Percentiles rank a stretch among this genome's conserved stretches.
Evolutionary conservation across 2,888 invertebrate genomes (phyloP).

Genomic region (Smittia aterrima): DNA sequence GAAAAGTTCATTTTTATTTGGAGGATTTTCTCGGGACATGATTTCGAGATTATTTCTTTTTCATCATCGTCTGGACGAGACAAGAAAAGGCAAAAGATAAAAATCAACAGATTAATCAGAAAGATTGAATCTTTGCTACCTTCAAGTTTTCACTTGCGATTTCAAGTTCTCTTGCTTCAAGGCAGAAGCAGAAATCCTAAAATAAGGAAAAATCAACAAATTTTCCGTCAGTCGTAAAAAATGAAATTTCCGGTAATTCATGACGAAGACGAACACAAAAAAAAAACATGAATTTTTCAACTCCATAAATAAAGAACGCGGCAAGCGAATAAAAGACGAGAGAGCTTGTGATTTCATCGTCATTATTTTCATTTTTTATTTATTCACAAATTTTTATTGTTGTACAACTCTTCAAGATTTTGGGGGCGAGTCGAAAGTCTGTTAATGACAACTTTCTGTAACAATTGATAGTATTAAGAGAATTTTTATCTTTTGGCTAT

Average conservation of each 20-base stretch:
- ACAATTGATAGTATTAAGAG: background rate
- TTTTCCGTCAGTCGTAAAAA: constrained; percentile 7
- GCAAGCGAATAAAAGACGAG: constrained; percentile 1
- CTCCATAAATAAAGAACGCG: constrained; percentile 9
- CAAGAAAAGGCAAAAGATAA: background rate
- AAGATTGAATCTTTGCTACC: background rate
- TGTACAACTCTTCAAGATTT: background rate
- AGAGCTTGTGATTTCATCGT: background rate
- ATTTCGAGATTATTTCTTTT: background rate
- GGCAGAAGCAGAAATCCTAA: background rate
- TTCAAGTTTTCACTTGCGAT: background rate
- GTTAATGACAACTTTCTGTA: too few relatives aligned
- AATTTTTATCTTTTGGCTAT: background rate
- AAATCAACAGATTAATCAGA: constrained; percentile 2
- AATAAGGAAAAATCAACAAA: constrained; percentile 3
- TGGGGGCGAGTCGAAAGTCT: background rate
- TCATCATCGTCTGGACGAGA: background rate
- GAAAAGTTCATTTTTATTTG: constrained; percentile 4
- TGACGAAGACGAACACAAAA: background rate
- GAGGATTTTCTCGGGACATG: background rate
- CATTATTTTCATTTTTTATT: constrained; percentile 9
- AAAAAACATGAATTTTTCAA: background rate
- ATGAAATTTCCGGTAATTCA: constrained; percentile 7
- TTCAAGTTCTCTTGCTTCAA: background rate
- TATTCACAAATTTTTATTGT: constrained; percentile 25